Percentiles rank a stretch among this genome's conserved stretches.
Evolutionary conservation across 53 echinoderm and acorn worm genomes (phyloP).

Genomic region (Apostichopus leukothele): DNA sequence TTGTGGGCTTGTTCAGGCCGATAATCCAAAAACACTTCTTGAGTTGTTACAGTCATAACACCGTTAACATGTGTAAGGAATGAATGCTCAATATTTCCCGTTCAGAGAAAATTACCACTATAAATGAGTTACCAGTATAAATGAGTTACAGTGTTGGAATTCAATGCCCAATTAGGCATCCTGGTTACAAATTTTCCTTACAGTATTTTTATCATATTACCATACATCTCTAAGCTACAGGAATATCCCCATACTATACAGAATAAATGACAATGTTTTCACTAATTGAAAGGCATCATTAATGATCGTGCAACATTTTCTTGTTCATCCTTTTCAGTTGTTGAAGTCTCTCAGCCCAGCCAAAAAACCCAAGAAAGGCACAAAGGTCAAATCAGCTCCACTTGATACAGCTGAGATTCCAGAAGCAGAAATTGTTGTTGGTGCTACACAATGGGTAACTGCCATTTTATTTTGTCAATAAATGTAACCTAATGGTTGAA

Average conservation of each 20-base stretch:
- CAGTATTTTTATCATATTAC: not conserved
- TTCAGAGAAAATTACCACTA: too few relatives aligned
- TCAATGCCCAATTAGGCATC: too few relatives aligned
- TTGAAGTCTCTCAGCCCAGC: not conserved
- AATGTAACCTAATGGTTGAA: not conserved
- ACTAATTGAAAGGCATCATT: not conserved
- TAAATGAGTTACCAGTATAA: too few relatives aligned
- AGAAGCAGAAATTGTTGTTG: conserved; percentile 18
- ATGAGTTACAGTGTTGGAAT: too few relatives aligned
- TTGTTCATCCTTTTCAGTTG: not conserved
- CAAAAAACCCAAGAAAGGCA: conserved; percentile 5
- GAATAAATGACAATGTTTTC: not conserved
- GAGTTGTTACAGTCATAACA: too few relatives aligned
- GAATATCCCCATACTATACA: not conserved
- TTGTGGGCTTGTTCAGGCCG: too few relatives aligned
- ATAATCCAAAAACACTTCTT: too few relatives aligned
- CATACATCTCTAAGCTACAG: not conserved
- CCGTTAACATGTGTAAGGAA: too few relatives aligned
- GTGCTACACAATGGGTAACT: conserved; percentile 5
- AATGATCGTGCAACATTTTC: not conserved
- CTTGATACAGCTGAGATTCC: conserved; percentile 1
- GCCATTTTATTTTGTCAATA: not conserved
- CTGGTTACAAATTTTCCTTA: not conserved
- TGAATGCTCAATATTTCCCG: too few relatives aligned
- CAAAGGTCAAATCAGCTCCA: not conserved